phyloP scores from a whole-genome alignment of 2,888 invertebrate genomes.

The Baronia brevicornis region DNA sequence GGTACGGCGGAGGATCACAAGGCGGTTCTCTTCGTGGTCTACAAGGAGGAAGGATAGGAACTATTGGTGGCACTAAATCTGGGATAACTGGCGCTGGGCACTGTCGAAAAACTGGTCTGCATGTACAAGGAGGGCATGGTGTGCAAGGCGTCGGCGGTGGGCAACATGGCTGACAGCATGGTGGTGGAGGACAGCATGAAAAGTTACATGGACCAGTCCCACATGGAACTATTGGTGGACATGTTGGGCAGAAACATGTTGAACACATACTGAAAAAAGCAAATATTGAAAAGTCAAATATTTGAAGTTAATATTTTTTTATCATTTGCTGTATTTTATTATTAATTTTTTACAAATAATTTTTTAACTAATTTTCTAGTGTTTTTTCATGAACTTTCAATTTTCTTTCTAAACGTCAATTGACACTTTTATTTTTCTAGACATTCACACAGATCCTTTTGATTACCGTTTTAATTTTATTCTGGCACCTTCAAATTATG shows the following conservation, averaged over 20 bases:
- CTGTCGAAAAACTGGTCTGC: conserved; percentile 46
- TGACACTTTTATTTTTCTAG: too few species aligned
- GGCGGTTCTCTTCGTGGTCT: conserved; percentile 50
- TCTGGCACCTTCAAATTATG: not conserved
- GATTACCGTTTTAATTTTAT: too few species aligned
- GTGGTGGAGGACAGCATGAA: conserved; percentile 50
- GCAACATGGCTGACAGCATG: conserved; percentile 54
- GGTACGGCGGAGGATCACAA: conserved; percentile 41
- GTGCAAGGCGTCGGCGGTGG: conserved; percentile 58
- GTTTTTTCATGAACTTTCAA: too few species aligned
- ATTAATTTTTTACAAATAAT: conserved; percentile 14
- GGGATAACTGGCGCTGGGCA: conserved; percentile 58
- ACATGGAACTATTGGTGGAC: conserved; percentile 58
- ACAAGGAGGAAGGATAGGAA: conserved; percentile 55
- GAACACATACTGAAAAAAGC: conserved; percentile 37
- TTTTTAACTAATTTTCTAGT: conserved; percentile 7
- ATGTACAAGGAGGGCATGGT: conserved; percentile 58
- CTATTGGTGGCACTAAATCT: conserved; percentile 55
- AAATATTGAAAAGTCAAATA: not conserved
- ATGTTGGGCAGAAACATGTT: conserved; percentile 49
- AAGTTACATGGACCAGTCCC: conserved; percentile 43
- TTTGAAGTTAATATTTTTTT: not conserved
- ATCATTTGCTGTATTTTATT: conserved; percentile 7
- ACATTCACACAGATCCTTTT: too few species aligned
- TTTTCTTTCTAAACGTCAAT: too few species aligned